Conservation (phyloP, 2,113 vertebrate genomes). For the Semicossyphus pulcher region DNA sequence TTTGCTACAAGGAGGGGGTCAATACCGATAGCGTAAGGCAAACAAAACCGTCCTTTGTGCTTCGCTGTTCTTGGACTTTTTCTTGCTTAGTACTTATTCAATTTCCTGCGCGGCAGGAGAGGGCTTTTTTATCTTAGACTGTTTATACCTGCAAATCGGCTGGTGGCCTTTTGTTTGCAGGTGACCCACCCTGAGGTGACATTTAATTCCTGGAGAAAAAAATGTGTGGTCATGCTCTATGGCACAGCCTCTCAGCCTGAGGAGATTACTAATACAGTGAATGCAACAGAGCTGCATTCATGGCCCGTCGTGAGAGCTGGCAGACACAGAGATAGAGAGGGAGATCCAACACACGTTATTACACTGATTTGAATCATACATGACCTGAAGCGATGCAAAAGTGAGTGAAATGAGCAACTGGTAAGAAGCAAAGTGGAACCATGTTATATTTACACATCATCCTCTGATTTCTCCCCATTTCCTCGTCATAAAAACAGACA, state of each 20-base stretch:
- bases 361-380: conserved; percentile 50
- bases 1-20: conserved; percentile 68
- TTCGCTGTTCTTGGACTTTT: conserved; percentile 60
- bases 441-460: conserved; percentile 58
- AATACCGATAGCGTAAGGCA: conserved; percentile 72
- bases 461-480: neutral
- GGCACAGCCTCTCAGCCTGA: conserved; percentile 71
- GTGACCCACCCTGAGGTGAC: conserved; percentile 81
- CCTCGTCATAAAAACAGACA: neutral
- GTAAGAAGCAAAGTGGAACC: conserved; percentile 38
- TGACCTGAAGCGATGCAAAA: conserved; percentile 27
- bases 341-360: conserved; percentile 40
- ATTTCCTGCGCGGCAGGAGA: conserved; percentile 80
- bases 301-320: conserved; percentile 46
- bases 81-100: conserved; percentile 72
- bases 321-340: conserved; percentile 17
- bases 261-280: conserved; percentile 77
- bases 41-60: conserved; percentile 83
- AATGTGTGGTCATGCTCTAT: conserved; percentile 74
- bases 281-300: conserved; percentile 71
- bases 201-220: conserved; percentile 80
- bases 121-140: conserved; percentile 78
- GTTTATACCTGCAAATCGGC: conserved; percentile 82
- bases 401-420: conserved; percentile 26
- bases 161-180: conserved; percentile 82